Evolutionary conservation across 2,113 vertebrate species (phyloP).

Genomic region (Stigmatopora argus): DNA sequence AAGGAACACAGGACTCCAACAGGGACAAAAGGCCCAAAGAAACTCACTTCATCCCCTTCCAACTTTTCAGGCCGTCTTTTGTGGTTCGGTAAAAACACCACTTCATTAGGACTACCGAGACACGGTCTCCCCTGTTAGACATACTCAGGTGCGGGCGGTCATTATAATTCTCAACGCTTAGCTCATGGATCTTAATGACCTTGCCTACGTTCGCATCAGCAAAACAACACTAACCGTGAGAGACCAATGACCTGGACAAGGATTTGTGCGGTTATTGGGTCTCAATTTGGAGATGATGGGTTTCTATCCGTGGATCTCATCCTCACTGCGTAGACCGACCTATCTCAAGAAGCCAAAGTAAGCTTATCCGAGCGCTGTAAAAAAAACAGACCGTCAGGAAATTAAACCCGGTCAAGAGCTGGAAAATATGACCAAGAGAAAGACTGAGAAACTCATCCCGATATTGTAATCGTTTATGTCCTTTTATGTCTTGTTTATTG

Average conservation of each 20-base stretch:
- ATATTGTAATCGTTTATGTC: conserved; percentile 5
- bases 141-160: conserved; percentile 3
- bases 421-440: conserved; percentile 49
- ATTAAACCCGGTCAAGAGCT: conserved; percentile 41
- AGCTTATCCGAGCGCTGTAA: conserved; percentile 35
- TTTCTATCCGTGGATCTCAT: conserved; percentile 21
- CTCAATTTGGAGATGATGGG: conserved; percentile 33
- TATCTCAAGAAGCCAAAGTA: conserved; percentile 42
- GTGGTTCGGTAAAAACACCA: conserved; percentile 35
- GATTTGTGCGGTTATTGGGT: conserved; percentile 15
- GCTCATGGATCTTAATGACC: no score
- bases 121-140: background rate
- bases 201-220: conserved; percentile 3
- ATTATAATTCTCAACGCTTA: background rate
- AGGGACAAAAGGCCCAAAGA: conserved; percentile 26
- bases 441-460: conserved; percentile 14
- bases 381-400: conserved; percentile 43
- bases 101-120: conserved; percentile 26
- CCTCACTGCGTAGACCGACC: conserved; percentile 6
- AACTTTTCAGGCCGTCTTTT: conserved; percentile 36
- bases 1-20: conserved; percentile 43
- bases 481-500: conserved; percentile 1
- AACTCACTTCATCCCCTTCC: conserved; percentile 26
- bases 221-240: conserved; percentile 11
- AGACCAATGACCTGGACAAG: conserved; percentile 1